Percentiles rank a stretch among this genome's conserved stretches.
These are phyloP conservation scores for Callocephalon fimbriatum DNA, from an alignment of 2,113 vertebrate species.

Conservation along the genomic window DNA sequence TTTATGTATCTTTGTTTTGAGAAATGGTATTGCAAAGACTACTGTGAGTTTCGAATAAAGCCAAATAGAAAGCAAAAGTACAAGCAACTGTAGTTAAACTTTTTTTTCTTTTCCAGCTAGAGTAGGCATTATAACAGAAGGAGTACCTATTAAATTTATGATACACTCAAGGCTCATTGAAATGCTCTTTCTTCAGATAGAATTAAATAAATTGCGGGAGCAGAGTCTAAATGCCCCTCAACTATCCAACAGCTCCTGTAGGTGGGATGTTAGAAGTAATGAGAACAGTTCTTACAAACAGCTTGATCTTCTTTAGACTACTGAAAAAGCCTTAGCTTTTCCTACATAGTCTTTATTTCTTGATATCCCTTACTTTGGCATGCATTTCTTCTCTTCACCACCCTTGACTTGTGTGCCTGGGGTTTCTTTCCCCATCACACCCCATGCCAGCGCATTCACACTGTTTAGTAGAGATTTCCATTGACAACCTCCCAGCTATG, in stretches of 20 bases:
- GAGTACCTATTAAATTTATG: background rate
- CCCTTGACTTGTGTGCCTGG: background rate
- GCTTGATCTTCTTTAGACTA: background rate
- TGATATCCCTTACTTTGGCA: fast-evolving
- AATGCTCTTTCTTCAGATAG: background rate
- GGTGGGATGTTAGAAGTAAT: background rate
- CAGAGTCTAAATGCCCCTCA: background rate
- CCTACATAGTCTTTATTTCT: background rate
- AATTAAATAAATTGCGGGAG: background rate
- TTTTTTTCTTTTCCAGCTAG: background rate
- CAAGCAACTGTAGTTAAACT: background rate
- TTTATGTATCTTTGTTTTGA: slow-evolving; percentile 2
- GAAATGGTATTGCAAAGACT: background rate
- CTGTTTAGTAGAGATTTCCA: background rate
- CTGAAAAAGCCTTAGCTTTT: background rate
- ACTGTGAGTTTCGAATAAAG: background rate
- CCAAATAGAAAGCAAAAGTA: background rate
- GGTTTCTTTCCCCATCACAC: background rate
- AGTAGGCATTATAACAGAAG: background rate
- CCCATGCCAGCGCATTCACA: fast-evolving
- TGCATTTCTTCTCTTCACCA: background rate
- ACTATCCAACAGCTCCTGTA: background rate
- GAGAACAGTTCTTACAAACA: background rate
- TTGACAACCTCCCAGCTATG: background rate
- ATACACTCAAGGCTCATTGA: background rate